Evolutionary conservation across 1,140 invertebrate genomes (phyloP).

Genomic region (Bombus waltoni): DNA sequence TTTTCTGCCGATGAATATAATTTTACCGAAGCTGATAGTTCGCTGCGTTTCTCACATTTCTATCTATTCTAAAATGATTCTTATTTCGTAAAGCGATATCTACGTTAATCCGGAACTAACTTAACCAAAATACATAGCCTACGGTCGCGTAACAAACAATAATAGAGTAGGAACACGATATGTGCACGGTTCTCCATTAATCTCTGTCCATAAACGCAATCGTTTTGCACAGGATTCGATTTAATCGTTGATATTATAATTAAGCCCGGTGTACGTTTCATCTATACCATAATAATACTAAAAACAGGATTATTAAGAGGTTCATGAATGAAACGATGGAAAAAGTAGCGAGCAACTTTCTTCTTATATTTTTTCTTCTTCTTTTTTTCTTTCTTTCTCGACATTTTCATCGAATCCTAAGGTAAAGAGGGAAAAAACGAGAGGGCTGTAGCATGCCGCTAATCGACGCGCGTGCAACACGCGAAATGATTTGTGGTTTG

Average conservation of each 20-base stretch:
- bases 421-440: not conserved
- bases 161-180: not conserved
- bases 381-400: not conserved
- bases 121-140: not conserved
- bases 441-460: constrained; percentile 33
- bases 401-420: not conserved
- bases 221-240: not conserved
- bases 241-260: not conserved
- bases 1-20: too few species aligned
- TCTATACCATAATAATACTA: not conserved
- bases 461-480: constrained; percentile 55
- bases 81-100: not conserved
- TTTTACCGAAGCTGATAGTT: too few species aligned
- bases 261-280: not conserved
- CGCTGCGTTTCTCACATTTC: too few species aligned
- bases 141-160: not conserved
- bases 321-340: not conserved
- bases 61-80: too few species aligned
- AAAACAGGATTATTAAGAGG: not conserved
- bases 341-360: not conserved
- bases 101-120: not conserved
- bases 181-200: not conserved
- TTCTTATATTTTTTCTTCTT: not conserved
- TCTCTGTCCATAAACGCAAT: not conserved
- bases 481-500: constrained; percentile 49